phyloP scores from a whole-genome alignment of 2,888 invertebrate genomes.

The Leptopilina syphax region DNA sequence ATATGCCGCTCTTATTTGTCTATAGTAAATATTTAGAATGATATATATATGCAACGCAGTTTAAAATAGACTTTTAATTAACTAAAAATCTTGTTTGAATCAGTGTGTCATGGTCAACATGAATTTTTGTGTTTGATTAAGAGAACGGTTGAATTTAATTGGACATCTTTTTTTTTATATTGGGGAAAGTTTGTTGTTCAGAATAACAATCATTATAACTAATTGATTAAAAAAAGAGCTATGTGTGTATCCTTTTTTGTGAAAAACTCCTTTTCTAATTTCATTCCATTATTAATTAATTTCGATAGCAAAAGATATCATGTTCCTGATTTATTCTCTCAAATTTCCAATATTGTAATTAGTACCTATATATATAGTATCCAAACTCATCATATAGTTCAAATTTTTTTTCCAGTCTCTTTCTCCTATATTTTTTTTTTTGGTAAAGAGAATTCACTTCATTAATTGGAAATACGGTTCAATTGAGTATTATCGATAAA shows the following conservation, averaged over 20 bases:
- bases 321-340: too few species aligned
- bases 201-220: not conserved
- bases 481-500: too few species aligned
- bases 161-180: not conserved
- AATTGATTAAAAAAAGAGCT: not conserved
- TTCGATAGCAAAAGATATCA: too few species aligned
- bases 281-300: too few species aligned
- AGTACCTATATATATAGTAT: too few species aligned
- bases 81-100: not conserved
- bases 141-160: slow-evolving; percentile 7
- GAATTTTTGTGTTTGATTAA: not conserved
- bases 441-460: too few species aligned
- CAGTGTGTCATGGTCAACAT: not conserved
- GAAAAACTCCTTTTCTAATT: too few species aligned
- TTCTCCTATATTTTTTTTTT: too few species aligned
- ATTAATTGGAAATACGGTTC: too few species aligned
- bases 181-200: not conserved
- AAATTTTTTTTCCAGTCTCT: too few species aligned
- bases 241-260: not conserved
- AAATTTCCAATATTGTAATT: too few species aligned
- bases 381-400: too few species aligned
- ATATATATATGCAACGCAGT: not conserved
- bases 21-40: not conserved
- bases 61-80: slow-evolving; percentile 1
- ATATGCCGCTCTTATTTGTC: not conserved